phyloP scores from a whole-genome alignment of 1,140 invertebrate genomes.

The Drosophila kurseongensis region DNA sequence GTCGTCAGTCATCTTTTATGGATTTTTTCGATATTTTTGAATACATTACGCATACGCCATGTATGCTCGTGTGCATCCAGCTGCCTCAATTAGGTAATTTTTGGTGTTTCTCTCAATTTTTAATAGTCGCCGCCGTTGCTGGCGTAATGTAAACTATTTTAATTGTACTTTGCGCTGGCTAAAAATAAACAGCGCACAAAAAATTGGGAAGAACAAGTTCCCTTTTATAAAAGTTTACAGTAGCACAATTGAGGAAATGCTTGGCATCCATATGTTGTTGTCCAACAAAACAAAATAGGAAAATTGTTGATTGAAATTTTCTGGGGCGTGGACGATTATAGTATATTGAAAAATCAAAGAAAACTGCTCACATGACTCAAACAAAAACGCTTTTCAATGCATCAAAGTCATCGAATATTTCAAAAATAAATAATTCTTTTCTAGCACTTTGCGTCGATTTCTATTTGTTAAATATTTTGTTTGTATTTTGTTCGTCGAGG shows the following conservation, averaged over 20 bases:
- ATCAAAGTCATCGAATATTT: slow-evolving; percentile 26
- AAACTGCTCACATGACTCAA: slow-evolving; percentile 26
- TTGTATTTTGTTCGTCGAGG: slow-evolving; percentile 29
- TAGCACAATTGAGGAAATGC: slow-evolving; percentile 40
- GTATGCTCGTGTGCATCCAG: slow-evolving; percentile 46
- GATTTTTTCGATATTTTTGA: slow-evolving; percentile 69
- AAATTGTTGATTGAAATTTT: slow-evolving; percentile 37
- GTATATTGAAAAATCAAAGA: slow-evolving; percentile 1
- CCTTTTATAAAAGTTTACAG: slow-evolving; percentile 55
- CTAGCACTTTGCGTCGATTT: slow-evolving; percentile 36
- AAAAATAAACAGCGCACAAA: slow-evolving; percentile 55
- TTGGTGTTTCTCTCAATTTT: slow-evolving; percentile 49
- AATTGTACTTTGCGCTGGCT: slow-evolving; percentile 70
- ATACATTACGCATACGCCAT: slow-evolving; percentile 73
- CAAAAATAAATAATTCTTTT: not conserved
- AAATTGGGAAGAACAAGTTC: slow-evolving; percentile 11
- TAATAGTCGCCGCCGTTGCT: slow-evolving; percentile 60
- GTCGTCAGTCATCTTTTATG: slow-evolving; percentile 37
- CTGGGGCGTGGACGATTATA: slow-evolving; percentile 25
- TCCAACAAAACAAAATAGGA: slow-evolving; percentile 14
- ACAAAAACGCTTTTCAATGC: slow-evolving; percentile 11
- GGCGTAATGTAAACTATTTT: slow-evolving; percentile 76
- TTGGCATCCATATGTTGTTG: slow-evolving; percentile 17
- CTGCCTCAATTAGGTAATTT: slow-evolving; percentile 76
- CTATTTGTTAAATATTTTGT: slow-evolving; percentile 30